Conservation (phyloP, 2,888 invertebrate genomes). For the Macrosiphum euphorbiae region DNA sequence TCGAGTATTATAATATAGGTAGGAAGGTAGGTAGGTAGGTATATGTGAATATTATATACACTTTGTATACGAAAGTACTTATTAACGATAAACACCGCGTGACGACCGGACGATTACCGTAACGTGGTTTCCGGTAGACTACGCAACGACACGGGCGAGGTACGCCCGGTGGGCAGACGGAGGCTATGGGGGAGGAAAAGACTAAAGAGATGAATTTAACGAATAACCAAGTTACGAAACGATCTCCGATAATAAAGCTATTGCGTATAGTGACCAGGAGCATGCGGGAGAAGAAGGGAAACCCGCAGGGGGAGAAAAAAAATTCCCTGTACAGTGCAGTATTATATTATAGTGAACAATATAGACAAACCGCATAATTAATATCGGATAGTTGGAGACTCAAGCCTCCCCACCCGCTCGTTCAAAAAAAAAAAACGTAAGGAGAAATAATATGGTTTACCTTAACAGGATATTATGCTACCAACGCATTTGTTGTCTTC, state of each 20-base stretch:
- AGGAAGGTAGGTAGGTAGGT: too few relatives aligned
- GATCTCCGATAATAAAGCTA: neutral
- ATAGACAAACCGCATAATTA: neutral
- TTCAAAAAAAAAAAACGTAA: too few relatives aligned
- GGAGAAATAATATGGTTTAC: too few relatives aligned
- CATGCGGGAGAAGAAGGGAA: neutral
- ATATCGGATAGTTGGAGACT: too few relatives aligned
- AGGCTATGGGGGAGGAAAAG: neutral
- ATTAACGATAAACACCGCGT: neutral
- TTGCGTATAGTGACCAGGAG: neutral
- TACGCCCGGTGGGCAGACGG: neutral
- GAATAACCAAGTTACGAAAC: neutral
- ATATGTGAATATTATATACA: neutral
- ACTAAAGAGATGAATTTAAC: neutral
- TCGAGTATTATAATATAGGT: neutral
- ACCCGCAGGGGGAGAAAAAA: neutral
- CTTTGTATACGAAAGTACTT: neutral
- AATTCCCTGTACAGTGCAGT: neutral
- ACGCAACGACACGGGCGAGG: neutral
- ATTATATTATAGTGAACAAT: neutral
- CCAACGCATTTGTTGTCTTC: too few relatives aligned
- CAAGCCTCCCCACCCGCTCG: too few relatives aligned
- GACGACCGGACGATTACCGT: neutral
- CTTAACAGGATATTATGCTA: too few relatives aligned
- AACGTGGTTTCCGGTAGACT: neutral